Conservation (phyloP, 2,888 invertebrate species). For the Mythimna pallens region DNA sequence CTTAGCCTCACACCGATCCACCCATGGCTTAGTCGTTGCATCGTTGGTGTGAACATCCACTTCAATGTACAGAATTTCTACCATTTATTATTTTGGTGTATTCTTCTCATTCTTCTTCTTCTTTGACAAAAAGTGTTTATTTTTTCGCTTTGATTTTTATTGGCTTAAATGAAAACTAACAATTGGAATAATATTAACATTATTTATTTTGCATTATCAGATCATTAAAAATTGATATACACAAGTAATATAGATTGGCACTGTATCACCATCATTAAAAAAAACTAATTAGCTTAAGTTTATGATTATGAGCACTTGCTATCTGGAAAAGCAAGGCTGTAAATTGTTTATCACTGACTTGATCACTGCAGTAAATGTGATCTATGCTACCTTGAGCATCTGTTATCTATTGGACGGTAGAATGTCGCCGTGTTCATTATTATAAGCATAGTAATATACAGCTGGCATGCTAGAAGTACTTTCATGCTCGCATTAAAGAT, state of each 20-base stretch:
- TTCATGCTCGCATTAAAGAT: not conserved
- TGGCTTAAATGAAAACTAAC: constrained; percentile 83
- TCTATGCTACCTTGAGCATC: constrained; percentile 41
- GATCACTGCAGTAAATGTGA: constrained; percentile 49
- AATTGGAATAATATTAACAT: constrained; percentile 72
- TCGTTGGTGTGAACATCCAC: constrained; percentile 83
- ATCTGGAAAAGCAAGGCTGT: constrained; percentile 35
- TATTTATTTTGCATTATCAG: constrained; percentile 79
- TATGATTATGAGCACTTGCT: constrained; percentile 32
- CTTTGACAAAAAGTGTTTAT: constrained; percentile 60
- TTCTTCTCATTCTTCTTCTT: constrained; percentile 64
- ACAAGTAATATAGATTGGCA: constrained; percentile 81
- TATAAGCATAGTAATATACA: not conserved
- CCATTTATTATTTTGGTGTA: constrained; percentile 70
- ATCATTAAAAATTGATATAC: constrained; percentile 71
- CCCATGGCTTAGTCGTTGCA: constrained; percentile 88
- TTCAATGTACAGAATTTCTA: constrained; percentile 76
- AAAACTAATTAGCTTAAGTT: constrained; percentile 50
- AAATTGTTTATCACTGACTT: constrained; percentile 40
- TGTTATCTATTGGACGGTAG: constrained; percentile 30
- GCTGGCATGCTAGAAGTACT: not conserved
- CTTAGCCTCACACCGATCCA: constrained; percentile 84
- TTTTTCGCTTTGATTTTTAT: constrained; percentile 67
- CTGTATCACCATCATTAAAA: constrained; percentile 75
- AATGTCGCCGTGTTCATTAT: constrained; percentile 15